A percentile compares a stretch with the other conserved stretches of the same genome.
Conservation (phyloP, 2,888 invertebrate genomes). For the Cerceris ruficornis region DNA sequence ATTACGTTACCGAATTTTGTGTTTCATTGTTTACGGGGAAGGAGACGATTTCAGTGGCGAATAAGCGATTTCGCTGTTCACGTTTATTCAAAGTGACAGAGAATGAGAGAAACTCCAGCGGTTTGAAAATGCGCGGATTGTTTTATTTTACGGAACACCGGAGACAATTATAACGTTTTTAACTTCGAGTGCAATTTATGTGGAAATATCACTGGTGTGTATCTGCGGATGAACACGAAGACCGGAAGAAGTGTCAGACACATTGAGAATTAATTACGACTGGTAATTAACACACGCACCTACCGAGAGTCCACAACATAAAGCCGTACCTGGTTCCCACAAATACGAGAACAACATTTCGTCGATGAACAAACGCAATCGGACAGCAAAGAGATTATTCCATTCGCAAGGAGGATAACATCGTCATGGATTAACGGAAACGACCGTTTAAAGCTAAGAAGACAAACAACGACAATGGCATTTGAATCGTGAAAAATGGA, state of each 20-base stretch:
- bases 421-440: slow-evolving; percentile 19
- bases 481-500: slow-evolving; percentile 26
- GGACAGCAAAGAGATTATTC: slow-evolving; percentile 37
- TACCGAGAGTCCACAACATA: slow-evolving; percentile 51
- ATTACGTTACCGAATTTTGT: slow-evolving; percentile 25
- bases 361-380: slow-evolving; percentile 41
- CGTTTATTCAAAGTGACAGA: neutral
- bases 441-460: slow-evolving; percentile 19
- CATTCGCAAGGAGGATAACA: slow-evolving; percentile 16
- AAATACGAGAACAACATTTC: slow-evolving; percentile 55
- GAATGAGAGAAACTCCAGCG: no score
- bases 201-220: slow-evolving; percentile 3
- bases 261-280: slow-evolving; percentile 10
- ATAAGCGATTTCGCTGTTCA: slow-evolving; percentile 26
- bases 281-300: slow-evolving; percentile 34
- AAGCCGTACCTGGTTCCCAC: slow-evolving; percentile 72
- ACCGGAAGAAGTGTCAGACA: slow-evolving; percentile 27
- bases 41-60: slow-evolving; percentile 15
- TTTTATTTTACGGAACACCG: no score
- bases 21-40: slow-evolving; percentile 16
- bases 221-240: slow-evolving; percentile 37
- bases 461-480: slow-evolving; percentile 17
- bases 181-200: no score
- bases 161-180: no score
- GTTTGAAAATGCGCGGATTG: no score